Base-by-base conservation (phyloP, 2,797 vertebrate species). In the Manis javanica region DNA sequence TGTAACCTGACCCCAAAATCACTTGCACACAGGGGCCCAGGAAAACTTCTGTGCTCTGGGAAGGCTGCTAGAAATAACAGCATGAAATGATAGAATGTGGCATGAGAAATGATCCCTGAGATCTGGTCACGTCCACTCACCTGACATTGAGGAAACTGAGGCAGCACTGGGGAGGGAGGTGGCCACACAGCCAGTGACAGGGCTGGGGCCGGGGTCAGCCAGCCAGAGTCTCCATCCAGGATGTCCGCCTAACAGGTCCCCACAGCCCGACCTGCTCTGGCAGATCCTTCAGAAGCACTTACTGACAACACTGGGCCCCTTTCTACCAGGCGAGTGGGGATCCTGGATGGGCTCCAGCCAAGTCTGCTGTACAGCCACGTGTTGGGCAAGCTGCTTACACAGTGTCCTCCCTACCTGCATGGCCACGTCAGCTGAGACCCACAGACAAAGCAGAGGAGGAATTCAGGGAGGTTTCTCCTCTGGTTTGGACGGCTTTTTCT, bases 1-100 rank as follows among this genome's bases (percentile, higher is more conserved):
- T 61, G 42, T 72, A 95, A 91, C 68, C 51, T 93, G 93, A 94
- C 87, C 71, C 84, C n/a, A 42, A 94, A 96, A 71, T 84, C 79
- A 85, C 78, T 90, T 96, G 46, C 63, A 95, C 82, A 81, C 95
- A 39, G n/a, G 69, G 94, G 18, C 39, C 5, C 29, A n/a, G 53
- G 72, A 81, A 51, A 78, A 51, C 39, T 9, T 29, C 21, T 39
- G n/a, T 85, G 49, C 23, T 37, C 4, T 23, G 42, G 68, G 53
- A 81, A 81, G 23, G 37, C 71, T 90, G 39, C 69, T 49, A 31
- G 75, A 78, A 92, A 82, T 69, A 61, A 39, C 26, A 51, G 49
- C 39, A 24, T 37, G 61, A 39, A 29, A 39, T 31, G 55, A 68
- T 26, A 31, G 39, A 66, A 84, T 53, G 13, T 12, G 24, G 39